A percentile compares a stretch with the other conserved stretches of the same genome.
phyloP scores from a whole-genome alignment of 2,797 vertebrate species.

The Brachyrhaphis roseni region DNA sequence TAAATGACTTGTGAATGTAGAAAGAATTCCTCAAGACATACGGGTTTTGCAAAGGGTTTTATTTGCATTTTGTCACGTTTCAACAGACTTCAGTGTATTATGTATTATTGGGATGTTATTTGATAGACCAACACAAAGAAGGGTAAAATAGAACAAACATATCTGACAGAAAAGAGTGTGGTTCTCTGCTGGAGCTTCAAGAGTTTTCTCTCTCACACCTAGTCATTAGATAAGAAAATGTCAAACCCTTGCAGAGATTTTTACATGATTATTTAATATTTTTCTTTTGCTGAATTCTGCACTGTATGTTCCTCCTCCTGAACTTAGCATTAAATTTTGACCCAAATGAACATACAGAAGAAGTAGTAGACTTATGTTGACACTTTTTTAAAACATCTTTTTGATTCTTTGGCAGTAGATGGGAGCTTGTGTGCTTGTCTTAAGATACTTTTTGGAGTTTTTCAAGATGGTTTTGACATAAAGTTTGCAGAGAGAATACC shows the following conservation, averaged over 20 bases:
- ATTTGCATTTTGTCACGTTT: not conserved
- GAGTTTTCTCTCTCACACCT: not conserved
- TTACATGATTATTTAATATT: not conserved
- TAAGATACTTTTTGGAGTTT: not conserved
- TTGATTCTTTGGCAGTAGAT: not conserved
- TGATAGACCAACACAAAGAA: not conserved
- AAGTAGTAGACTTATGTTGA: not conserved
- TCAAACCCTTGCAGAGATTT: not conserved
- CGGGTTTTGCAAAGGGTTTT: not conserved
- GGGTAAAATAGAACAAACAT: not conserved
- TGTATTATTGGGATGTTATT: not conserved
- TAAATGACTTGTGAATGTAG: not conserved
- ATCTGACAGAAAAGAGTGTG: not conserved
- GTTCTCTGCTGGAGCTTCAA: not conserved
- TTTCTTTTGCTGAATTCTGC: not conserved
- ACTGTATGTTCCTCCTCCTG: not conserved
- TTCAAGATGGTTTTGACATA: not conserved
- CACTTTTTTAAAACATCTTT: not conserved
- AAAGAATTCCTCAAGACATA: not conserved
- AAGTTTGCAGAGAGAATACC: not conserved
- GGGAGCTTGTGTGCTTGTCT: not conserved
- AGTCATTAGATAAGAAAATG: not conserved
- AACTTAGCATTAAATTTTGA: not conserved
- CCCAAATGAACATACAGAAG: not conserved
- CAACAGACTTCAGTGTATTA: not conserved